Percentiles rank a stretch among this genome's conserved stretches.
phyloP scores from a whole-genome alignment of 1,140 invertebrate species.

The Amphibalanus amphitrite region DNA sequence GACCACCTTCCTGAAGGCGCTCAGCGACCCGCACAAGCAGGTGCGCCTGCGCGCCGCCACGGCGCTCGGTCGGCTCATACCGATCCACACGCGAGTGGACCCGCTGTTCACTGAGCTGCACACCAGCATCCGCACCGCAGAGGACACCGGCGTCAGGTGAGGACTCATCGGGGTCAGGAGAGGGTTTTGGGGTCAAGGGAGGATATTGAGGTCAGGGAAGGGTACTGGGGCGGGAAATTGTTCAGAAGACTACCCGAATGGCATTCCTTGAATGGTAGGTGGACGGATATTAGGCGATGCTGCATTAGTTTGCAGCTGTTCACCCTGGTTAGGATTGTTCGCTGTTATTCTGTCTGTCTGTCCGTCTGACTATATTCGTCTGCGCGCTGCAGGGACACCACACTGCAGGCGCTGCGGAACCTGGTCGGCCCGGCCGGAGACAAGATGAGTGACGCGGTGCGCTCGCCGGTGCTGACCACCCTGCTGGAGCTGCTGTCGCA shows the following conservation, averaged over 20 bases:
- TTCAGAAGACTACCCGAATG: too few species aligned
- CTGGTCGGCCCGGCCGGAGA: constrained; percentile 64
- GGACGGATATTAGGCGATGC: too few species aligned
- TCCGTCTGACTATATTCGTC: too few species aligned
- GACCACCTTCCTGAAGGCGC: constrained; percentile 88
- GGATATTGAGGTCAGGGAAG: too few species aligned
- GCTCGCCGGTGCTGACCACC: constrained; percentile 53
- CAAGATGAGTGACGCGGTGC: constrained; percentile 68
- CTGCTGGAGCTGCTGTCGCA: constrained; percentile 46
- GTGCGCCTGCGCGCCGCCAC: constrained; percentile 76
- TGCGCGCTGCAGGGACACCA: constrained; percentile 50
- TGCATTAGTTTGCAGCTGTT: too few species aligned
- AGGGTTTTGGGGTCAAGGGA: too few species aligned
- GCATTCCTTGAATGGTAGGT: too few species aligned
- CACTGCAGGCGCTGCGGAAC: constrained; percentile 66
- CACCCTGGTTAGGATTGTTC: too few species aligned
- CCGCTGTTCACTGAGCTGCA: constrained; percentile 81
- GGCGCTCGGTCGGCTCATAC: constrained; percentile 70
- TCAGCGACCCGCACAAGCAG: constrained; percentile 68
- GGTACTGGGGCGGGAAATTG: too few species aligned
- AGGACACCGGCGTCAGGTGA: constrained; percentile 60
- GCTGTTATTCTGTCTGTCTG: too few species aligned
- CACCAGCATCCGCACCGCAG: constrained; percentile 59
- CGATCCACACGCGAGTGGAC: constrained; percentile 62
- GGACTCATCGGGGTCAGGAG: neutral